Conservation (phyloP, 2,888 invertebrate species). For the Synanthedon andrenaeformis region DNA sequence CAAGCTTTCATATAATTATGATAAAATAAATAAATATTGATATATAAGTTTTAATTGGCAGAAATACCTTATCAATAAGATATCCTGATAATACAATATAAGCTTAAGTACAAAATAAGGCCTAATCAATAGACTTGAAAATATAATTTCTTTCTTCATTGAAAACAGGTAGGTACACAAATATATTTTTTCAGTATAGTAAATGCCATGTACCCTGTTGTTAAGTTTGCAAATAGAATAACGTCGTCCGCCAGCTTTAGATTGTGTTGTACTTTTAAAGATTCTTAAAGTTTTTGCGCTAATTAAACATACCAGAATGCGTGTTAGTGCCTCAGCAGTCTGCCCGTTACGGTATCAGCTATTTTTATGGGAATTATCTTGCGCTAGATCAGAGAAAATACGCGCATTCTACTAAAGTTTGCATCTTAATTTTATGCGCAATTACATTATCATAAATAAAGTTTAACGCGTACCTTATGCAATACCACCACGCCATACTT, state of each 20-base stretch:
- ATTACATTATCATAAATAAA: not conserved
- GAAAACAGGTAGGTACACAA: too few relatives aligned
- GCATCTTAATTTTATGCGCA: not conserved
- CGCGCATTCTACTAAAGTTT: not conserved
- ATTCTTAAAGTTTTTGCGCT: constrained; percentile 25
- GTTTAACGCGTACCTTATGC: not conserved
- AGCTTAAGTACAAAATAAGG: too few relatives aligned
- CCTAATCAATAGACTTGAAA: too few relatives aligned
- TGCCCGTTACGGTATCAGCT: constrained; percentile 15
- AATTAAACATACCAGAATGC: constrained; percentile 32
- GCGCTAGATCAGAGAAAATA: not conserved
- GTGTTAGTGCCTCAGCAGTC: constrained; percentile 11
- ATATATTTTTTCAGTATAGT: not conserved
- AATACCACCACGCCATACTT: not conserved
- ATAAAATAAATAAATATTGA: too few relatives aligned
- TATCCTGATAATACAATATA: too few relatives aligned
- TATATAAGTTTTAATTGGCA: too few relatives aligned
- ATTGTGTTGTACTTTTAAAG: not conserved
- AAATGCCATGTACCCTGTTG: not conserved
- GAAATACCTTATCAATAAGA: too few relatives aligned
- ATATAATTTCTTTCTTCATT: too few relatives aligned
- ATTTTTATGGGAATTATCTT: constrained; percentile 18
- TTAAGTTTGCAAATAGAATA: not conserved
- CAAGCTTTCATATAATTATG: too few relatives aligned
- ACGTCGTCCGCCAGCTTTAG: not conserved